A percentile compares a stretch with the other conserved stretches of the same genome.
phyloP scores from a whole-genome alignment of 2,113 vertebrate species.

The Bucco capensis region DNA sequence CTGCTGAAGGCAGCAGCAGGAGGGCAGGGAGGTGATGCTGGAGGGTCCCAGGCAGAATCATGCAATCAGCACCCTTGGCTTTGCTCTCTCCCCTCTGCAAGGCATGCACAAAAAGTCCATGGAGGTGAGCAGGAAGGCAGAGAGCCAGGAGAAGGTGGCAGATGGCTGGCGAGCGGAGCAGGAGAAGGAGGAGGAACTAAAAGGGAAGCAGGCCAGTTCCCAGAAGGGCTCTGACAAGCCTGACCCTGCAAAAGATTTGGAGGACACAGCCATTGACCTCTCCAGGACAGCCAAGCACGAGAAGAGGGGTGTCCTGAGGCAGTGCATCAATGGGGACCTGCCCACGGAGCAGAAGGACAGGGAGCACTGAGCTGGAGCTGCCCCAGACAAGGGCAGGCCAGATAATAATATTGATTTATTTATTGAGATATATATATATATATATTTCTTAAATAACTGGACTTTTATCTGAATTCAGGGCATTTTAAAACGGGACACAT shows the following conservation, averaged over 20 bases:
- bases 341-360: conserved; percentile 37
- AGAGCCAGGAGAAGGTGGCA: conserved; percentile 70
- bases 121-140: conserved; percentile 78
- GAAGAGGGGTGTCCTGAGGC: conserved; percentile 59
- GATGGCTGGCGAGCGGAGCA: conserved; percentile 64
- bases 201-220: conserved; percentile 27
- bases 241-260: conserved; percentile 39
- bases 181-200: conserved; percentile 55
- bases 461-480: conserved; percentile 47
- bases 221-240: conserved; percentile 31
- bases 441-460: neutral
- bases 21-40: neutral
- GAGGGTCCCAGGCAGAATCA: neutral
- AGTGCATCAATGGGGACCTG: neutral
- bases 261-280: conserved; percentile 87
- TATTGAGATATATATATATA: neutral
- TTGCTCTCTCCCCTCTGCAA: conserved; percentile 54
- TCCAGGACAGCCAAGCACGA: conserved; percentile 88
- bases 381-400: neutral
- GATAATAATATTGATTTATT: conserved; percentile 51
- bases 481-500: conserved; percentile 17
- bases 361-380: conserved; percentile 57
- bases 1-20: neutral
- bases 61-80: neutral
- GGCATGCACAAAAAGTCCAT: conserved; percentile 96